Evolutionary conservation across 2,113 vertebrate species (phyloP), one percentile per base, ranked within the genome.

Genomic region (Labeo catla): DNA sequence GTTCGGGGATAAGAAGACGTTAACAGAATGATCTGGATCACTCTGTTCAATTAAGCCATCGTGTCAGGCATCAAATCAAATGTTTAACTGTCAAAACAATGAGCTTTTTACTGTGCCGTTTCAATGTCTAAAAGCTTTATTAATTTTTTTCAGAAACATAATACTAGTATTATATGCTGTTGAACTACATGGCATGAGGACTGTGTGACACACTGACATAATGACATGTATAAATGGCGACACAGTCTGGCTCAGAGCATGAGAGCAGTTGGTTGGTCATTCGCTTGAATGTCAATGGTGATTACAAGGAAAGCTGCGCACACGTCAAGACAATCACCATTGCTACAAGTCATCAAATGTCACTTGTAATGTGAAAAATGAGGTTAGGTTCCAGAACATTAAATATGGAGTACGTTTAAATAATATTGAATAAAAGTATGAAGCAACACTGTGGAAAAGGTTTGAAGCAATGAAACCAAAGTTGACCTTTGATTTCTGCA

Each of bases 281-380:
- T 66, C 63, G 34, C 76, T n/a, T 81, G 70, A 84, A 84, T 84
- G 84, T 79, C 66, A 79, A 43, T 82, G 59, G 50, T 84, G 66
- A 83, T 80, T 83, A 85, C 47, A 65, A 78, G 43, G 19, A 78
- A 45, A 86, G 50, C 50, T 70, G 28, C 0, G 21, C 21, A 59
- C 39, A 84, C 12, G 21, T 83, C 47, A 79, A 81, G 23, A 77
- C 28, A 86, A 77, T 87, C 52, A 84, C 49, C 63, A 74, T 83
- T 81, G 78, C 45, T 45, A 34, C 28, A 59, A 76, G 28, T 54
- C 78, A 73, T 85, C 80, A 86, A 83, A 85, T 70, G 54, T 78
- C 84, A 83, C 73, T 78, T 43, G 21, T 39, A 70, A 39, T 50
- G 28, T 52, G 39, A 45, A 63, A 52, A 70, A 68, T 50, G 0